Percentiles rank a stretch among this genome's conserved stretches.
These are phyloP conservation scores for Isichthys henryi DNA, from an alignment of 2,113 vertebrate genomes.

Conservation along the genomic window DNA sequence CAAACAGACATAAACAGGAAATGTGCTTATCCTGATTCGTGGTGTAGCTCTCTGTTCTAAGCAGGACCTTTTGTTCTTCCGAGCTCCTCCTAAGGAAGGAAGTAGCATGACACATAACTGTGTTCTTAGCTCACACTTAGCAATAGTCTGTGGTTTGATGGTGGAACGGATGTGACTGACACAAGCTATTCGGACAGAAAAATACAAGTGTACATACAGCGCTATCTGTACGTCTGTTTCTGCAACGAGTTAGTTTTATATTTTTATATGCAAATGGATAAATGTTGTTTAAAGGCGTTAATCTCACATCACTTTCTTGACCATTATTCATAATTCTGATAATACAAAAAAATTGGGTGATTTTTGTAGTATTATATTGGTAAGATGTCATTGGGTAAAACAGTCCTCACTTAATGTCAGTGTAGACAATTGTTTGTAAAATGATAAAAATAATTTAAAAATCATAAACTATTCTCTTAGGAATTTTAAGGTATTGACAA, in stretches of 20 bases:
- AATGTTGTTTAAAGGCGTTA: neutral
- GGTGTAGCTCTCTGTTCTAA: neutral
- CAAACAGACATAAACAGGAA: neutral
- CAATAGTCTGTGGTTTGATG: neutral
- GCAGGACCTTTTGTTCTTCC: neutral
- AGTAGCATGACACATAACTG: neutral
- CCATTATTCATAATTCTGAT: neutral
- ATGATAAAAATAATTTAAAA: neutral
- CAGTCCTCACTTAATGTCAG: neutral
- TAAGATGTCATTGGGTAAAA: neutral
- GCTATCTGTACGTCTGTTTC: neutral
- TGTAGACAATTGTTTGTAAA: neutral
- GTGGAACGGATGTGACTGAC: neutral
- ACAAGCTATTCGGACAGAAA: neutral
- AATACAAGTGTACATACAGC: neutral
- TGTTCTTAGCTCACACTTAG: neutral
- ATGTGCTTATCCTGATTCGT: neutral
- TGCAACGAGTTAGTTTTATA: neutral
- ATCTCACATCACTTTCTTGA: neutral
- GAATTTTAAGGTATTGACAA: neutral
- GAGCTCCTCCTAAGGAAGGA: neutral
- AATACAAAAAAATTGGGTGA: neutral
- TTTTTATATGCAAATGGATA: neutral
- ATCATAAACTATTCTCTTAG: neutral
- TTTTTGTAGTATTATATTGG: neutral